Percentiles rank a stretch among this genome's conserved stretches.
phyloP scores from a whole-genome alignment of 2,888 invertebrate species.

The Tolmerus cingulatus region DNA sequence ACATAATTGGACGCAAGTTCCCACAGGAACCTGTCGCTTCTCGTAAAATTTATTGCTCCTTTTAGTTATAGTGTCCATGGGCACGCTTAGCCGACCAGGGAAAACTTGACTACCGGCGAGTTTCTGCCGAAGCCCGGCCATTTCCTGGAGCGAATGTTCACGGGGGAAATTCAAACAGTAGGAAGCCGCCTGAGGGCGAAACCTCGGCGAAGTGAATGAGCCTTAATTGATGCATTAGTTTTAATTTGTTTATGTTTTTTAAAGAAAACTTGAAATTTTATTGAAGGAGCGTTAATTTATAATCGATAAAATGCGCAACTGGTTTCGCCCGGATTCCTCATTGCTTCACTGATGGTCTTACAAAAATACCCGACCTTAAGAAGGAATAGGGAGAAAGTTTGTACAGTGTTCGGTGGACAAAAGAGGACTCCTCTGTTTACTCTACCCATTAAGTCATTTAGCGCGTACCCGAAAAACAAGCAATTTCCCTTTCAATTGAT shows the following conservation, averaged over 20 bases:
- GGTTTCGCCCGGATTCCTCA: background rate
- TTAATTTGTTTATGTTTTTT: background rate
- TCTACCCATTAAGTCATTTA: background rate
- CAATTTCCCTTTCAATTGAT: slow-evolving; percentile 32
- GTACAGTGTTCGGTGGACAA: background rate
- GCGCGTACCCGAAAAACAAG: background rate
- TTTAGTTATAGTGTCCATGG: background rate
- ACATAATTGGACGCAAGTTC: slow-evolving; percentile 37
- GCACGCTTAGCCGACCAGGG: background rate
- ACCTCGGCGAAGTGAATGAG: background rate
- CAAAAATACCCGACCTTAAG: background rate
- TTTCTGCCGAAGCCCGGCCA: background rate
- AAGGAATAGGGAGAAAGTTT: background rate
- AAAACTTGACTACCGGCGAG: background rate
- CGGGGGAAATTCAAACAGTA: background rate
- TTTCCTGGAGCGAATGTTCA: background rate
- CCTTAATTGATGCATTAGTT: background rate
- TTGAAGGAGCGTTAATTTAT: slow-evolving; percentile 2
- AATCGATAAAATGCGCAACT: slow-evolving; percentile 18
- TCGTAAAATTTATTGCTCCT: slow-evolving; percentile 12
- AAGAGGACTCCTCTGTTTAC: background rate
- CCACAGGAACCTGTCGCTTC: slow-evolving; percentile 19
- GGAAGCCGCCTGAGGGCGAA: background rate
- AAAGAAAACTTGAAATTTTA: background rate
- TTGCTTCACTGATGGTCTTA: background rate